Percentiles rank a stretch among this genome's conserved stretches.
Conservation (phyloP, 2,797 vertebrate genomes). For the Antrozous pallidus region DNA sequence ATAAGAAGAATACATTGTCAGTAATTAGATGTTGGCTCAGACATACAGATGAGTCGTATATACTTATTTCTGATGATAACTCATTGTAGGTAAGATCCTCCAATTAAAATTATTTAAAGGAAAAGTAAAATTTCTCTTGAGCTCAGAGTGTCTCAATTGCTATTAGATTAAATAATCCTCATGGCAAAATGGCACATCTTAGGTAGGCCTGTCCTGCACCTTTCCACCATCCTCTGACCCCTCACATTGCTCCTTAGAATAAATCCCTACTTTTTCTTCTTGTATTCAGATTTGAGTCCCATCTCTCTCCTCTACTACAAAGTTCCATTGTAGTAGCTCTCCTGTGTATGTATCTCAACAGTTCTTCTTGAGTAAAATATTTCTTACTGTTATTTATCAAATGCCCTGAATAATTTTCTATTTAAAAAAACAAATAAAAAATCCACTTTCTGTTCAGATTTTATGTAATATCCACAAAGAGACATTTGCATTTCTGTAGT, state of each 20-base stretch:
- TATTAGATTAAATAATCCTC: not conserved
- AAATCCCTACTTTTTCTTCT: not conserved
- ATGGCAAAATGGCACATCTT: not conserved
- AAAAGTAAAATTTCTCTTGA: not conserved
- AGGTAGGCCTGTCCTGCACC: not conserved
- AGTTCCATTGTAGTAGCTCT: not conserved
- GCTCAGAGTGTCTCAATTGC: not conserved
- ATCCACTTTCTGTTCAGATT: not conserved
- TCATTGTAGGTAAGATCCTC: not conserved
- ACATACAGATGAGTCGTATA: not conserved
- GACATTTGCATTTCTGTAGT: not conserved
- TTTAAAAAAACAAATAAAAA: not conserved
- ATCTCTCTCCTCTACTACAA: not conserved
- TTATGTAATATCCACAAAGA: slow-evolving; percentile 2
- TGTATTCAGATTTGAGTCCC: not conserved
- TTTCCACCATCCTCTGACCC: not conserved
- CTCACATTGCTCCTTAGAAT: not conserved
- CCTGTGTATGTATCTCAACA: not conserved
- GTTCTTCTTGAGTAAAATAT: not conserved
- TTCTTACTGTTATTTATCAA: not conserved
- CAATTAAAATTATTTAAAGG: not conserved
- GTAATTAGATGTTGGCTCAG: not conserved
- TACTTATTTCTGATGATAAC: not conserved
- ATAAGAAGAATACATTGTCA: not conserved
- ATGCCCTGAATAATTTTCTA: not conserved